A percentile compares a stretch with the other conserved stretches of the same genome.
Evolutionary conservation across 2,113 vertebrate species (phyloP).

Genomic region (Rhegmatorhina hoffmannsi): DNA sequence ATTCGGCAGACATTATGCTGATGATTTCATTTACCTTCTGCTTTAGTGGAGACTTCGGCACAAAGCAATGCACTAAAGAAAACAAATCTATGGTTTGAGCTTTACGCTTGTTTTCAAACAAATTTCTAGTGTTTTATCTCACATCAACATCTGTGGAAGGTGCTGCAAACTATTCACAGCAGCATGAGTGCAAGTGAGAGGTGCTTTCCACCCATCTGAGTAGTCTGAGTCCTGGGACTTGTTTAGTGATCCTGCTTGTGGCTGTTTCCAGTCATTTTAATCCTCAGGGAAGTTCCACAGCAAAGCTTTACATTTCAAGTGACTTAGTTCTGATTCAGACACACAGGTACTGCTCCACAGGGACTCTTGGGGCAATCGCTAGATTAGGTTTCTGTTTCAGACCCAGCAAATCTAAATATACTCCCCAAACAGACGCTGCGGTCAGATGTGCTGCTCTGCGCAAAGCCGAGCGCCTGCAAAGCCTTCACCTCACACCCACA

Average conservation of each 20-base stretch:
- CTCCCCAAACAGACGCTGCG: rapidly evolving
- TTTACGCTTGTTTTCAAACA: neutral
- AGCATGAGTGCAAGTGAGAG: neutral
- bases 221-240: neutral
- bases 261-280: neutral
- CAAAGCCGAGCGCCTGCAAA: rapidly evolving
- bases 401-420: neutral
- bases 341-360: neutral
- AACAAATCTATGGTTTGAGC: neutral
- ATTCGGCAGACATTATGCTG: neutral
- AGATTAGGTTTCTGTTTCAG: neutral
- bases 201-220: neutral
- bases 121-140: neutral
- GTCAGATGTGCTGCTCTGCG: neutral
- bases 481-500: neutral
- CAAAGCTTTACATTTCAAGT: neutral
- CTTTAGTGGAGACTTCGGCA: neutral
- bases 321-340: neutral
- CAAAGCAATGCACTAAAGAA: neutral
- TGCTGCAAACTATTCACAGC: neutral
- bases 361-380: rapidly evolving
- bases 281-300: neutral
- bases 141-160: neutral
- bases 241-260: neutral
- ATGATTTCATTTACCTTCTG: slow-evolving; percentile 14